Percentiles rank a stretch among this genome's conserved stretches.
Evolutionary conservation across 2,113 vertebrate genomes (phyloP).

Genomic region (Electrona antarctica): DNA sequence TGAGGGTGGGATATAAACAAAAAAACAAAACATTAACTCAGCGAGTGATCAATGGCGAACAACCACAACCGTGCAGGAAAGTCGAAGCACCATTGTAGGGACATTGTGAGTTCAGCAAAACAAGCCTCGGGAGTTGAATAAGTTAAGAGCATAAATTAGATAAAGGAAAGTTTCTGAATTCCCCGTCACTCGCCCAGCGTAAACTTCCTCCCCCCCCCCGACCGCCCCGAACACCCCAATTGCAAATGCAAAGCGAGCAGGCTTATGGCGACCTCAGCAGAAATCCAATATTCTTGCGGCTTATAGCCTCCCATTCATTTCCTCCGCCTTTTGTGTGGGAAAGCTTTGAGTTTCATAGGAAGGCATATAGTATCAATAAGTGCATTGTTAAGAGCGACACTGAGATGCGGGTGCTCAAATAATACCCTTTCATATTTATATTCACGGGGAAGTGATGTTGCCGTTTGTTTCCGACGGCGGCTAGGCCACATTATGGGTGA

Average conservation of each 20-base stretch:
- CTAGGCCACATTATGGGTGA: conserved; percentile 36
- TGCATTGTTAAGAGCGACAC: conserved; percentile 61
- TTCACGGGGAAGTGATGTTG: conserved; percentile 34
- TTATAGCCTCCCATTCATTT: conserved; percentile 57
- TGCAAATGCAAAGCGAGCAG: conserved; percentile 54
- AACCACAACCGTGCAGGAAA: conserved; percentile 18
- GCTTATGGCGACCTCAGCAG: conserved; percentile 64
- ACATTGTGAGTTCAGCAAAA: conserved; percentile 61
- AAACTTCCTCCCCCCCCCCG: too few relatives aligned
- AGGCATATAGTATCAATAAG: conserved; percentile 61
- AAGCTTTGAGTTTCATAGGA: conserved; percentile 58
- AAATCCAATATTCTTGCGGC: conserved; percentile 56
- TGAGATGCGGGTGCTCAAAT: conserved; percentile 65
- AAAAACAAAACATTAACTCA: conserved; percentile 43
- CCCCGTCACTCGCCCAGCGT: conserved; percentile 40
- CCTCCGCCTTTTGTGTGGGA: conserved; percentile 52
- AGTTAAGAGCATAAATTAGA: conserved; percentile 63
- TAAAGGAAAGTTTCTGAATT: conserved; percentile 52
- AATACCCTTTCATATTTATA: conserved; percentile 34
- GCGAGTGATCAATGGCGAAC: conserved; percentile 42
- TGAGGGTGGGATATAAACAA: not conserved
- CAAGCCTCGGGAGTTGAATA: conserved; percentile 55
- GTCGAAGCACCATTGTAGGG: conserved; percentile 24
- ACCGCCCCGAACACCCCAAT: conserved; percentile 28
- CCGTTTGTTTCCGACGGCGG: conserved; percentile 46